A percentile compares a stretch with the other conserved stretches of the same genome.
Conservation (phyloP, 2,888 invertebrate genomes). For the Pristionchus arcanus region DNA sequence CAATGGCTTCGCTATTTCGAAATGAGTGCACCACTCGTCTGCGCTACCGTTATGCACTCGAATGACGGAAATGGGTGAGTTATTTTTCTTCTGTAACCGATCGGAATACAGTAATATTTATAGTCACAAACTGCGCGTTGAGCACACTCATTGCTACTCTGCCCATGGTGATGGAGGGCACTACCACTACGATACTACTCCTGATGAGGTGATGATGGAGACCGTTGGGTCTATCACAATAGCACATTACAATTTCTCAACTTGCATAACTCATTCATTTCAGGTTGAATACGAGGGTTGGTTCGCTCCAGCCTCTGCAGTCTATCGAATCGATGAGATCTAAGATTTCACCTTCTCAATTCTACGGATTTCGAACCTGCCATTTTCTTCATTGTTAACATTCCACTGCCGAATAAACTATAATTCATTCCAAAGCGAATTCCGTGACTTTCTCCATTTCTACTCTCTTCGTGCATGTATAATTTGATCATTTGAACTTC, state of each 20-base stretch:
- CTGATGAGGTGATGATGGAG: conserved; percentile 82
- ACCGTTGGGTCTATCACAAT: background rate
- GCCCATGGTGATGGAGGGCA: conserved; percentile 86
- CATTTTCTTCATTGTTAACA: background rate
- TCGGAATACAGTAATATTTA: background rate
- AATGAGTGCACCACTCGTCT: conserved; percentile 91
- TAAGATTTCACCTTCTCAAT: background rate
- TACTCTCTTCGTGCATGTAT: background rate
- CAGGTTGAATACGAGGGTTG: conserved; percentile 91
- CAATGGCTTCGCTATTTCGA: conserved; percentile 93
- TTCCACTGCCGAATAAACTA: background rate
- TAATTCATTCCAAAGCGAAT: background rate
- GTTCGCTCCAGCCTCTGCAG: conserved; percentile 86
- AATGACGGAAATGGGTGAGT: conserved; percentile 84
- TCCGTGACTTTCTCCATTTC: background rate
- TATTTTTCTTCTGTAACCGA: background rate
- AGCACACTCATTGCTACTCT: conserved; percentile 92
- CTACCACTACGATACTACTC: conserved; percentile 96
- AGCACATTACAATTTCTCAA: background rate
- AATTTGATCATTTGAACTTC: conserved; percentile 1
- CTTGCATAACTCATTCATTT: background rate
- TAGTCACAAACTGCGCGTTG: conserved; percentile 91
- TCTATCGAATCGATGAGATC: conserved; percentile 83
- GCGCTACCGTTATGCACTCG: conserved; percentile 91
- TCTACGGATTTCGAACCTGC: background rate